Base-by-base conservation (phyloP, 1,140 invertebrate species). In the Drosophila subpulchrella region DNA sequence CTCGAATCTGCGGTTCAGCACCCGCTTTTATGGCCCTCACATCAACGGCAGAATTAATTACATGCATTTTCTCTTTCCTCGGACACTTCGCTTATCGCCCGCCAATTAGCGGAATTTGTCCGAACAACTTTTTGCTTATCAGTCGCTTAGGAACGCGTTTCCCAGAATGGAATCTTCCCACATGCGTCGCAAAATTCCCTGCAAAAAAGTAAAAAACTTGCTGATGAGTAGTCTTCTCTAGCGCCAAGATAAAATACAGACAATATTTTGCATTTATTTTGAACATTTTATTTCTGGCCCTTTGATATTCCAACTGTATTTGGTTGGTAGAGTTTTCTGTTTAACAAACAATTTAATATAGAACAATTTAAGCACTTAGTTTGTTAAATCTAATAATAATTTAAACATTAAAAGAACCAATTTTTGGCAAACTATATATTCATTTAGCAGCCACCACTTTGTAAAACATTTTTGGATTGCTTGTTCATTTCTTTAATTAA, bases 81-180 rank as follows among this genome's bases (percentile, higher is more conserved):
- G 59, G 39, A n/a, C 58, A 74, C 42, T 44, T 46, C 20, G 39
- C 79, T 78, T 82, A 78, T 82, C 80, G 46, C 30, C 13, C 39
- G 34, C 20, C 78, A 78, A 82, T 88, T 88, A 82, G 78, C 12
- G 65, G 67, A 85, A 88, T 71, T 71, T 46, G 55, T 59, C 7
- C n/a, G 15, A 32, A 71, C 54, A 50, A 56, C 38, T 47, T 34
- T n/a, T 5, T 13, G 20, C 67, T 58, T 58, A 58, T 71, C 65
- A 57, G 27, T 7, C n/a, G 12, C 38, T 8, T 13, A 32, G 7
- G 7, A 34, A 27, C 24, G 11, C 12, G n/a, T 20, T 63, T 63
- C 39, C 41, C 39, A 20, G 61, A 63, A 46, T 36, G 32, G 32
- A 34, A 20, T 60, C 55, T 62, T 8, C 5, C 6, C 54, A 42